Evolutionary conservation across 2,888 invertebrate species (phyloP), one percentile per base, ranked within the genome.

Genomic region (Colostygia pectinataria): DNA sequence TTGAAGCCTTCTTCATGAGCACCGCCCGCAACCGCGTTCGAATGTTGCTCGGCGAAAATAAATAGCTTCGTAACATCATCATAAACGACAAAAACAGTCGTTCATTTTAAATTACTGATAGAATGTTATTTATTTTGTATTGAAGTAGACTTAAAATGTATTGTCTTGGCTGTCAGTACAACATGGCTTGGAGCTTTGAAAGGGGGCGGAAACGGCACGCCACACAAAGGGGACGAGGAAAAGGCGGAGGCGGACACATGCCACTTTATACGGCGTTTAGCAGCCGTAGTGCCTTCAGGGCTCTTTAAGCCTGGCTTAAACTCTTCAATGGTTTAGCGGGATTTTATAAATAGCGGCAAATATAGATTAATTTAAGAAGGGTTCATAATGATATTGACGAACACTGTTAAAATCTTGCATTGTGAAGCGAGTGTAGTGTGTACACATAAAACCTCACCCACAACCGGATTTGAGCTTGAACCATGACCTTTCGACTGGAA

Each of bases 141-240:
- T n/a, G n/a, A n/a, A n/a, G 25, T n/a, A 8, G 10, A 28, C 18
- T 15, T 13, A 10, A 20, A 2, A 1, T 40, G 34, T 18, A 41
- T 41, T 41, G 43, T 34, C 39, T 40, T 29, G 14, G 14, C 27
- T 55, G 47, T 50, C 50, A 46, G 38, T 47, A 40, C 54, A 53
- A 53, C 50, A 53, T 49, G 53, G 54, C 55, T 56, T 29, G 55
- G 53, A 59, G 63, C 61, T 60, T 46, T 70, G 65, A 63, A 71
- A 65, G 66, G 63, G 53, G 58, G 41, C 71, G 77, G 77, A 75
- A 77, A 69, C 68, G 67, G 69, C 68, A 55, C 51, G 25, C 57
- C 39, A 46, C 64, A 68, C 71, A 77, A 76, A 77, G 71, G 63
- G 42, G 63, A 68, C 51, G 63, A 59, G 57, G 63, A 61, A 65